Base-by-base conservation (phyloP, 1,140 invertebrate genomes). In the Nasonia giraulti region DNA sequence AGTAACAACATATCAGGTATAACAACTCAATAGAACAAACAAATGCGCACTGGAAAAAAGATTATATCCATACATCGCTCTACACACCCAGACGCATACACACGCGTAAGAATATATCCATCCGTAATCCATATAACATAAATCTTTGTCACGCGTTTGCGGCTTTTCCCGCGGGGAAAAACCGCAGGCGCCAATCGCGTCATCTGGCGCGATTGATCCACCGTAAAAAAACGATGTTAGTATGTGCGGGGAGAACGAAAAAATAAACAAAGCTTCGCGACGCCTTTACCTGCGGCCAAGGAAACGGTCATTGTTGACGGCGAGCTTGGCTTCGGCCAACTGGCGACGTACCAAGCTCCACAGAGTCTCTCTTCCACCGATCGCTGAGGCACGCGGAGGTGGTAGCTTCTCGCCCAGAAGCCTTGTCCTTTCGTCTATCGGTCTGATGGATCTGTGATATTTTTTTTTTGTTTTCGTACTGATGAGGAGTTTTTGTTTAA, bases 351-450 rank as follows among this genome's bases (percentile, higher is more conserved):
- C 66, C 55, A 27, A 69, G 40, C 50, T n/a, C 55, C 55, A 62
- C 27, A 55, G 31, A 7, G 76, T 74, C 44, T 82, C 76, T 75
- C 80, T 85, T 40, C 86, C 66, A 27, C 76, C 69, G 71, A 77
- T 85, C n/a, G 73, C 73, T 20, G 79, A 81, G 44, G 71, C 37
- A 0, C 78, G 84, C 10, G 79, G 71, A 12, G 84, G 79, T 50
- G 80, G 74, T 66, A 81, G 79, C 73, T 76, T 68, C 23, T 85
- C 79, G 37, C 55, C 79, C 40, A 85, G 33, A 14, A 85, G 79
- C 79, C 79, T 80, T 69, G 84, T 80, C 68, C 73, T 80, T 55
- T 85, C 84, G 84, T 85, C 79, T 37, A 81, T 62, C 5, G 66
- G 10, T n/a, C 31, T 23, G 23, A 33, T 44, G 31, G 33, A 85